Evolutionary conservation across 1,140 invertebrate genomes (phyloP).

Genomic region (Lepidurus apus): DNA sequence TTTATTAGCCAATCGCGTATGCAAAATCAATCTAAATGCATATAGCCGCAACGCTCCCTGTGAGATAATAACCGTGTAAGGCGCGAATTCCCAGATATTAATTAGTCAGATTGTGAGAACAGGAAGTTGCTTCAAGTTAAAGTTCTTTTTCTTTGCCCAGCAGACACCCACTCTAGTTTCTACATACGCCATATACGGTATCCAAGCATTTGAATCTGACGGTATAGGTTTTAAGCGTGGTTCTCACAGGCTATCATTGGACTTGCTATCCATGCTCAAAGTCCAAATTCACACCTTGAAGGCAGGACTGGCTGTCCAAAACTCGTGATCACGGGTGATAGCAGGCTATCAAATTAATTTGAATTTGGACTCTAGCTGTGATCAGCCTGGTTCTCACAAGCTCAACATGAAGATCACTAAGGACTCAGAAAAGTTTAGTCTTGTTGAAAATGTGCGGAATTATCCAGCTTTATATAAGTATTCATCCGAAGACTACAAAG

Average conservation of each 20-base stretch:
- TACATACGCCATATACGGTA: too few relatives aligned
- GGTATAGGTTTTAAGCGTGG: neutral
- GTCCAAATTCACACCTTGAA: neutral
- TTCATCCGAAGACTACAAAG: neutral
- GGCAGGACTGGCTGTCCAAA: neutral
- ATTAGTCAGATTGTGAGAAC: too few relatives aligned
- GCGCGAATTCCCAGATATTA: too few relatives aligned
- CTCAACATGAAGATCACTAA: neutral
- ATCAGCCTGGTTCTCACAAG: neutral
- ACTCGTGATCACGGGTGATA: neutral
- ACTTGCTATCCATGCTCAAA: neutral
- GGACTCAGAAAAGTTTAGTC: neutral
- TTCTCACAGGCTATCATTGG: neutral
- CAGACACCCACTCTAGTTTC: too few relatives aligned
- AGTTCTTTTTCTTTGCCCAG: too few relatives aligned
- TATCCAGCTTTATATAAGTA: slow-evolving; percentile 1
- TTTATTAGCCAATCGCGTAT: too few relatives aligned
- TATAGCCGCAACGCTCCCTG: too few relatives aligned
- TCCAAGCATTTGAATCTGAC: too few relatives aligned
- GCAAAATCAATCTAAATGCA: too few relatives aligned
- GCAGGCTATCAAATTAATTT: neutral
- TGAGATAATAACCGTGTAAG: too few relatives aligned
- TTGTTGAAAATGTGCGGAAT: neutral
- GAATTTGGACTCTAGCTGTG: too few relatives aligned
- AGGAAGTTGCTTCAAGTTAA: too few relatives aligned